Percentiles rank a stretch among this genome's conserved stretches.
Evolutionary conservation across 2,797 vertebrate genomes (phyloP).

Genomic region (Lutjanus campechanus): DNA sequence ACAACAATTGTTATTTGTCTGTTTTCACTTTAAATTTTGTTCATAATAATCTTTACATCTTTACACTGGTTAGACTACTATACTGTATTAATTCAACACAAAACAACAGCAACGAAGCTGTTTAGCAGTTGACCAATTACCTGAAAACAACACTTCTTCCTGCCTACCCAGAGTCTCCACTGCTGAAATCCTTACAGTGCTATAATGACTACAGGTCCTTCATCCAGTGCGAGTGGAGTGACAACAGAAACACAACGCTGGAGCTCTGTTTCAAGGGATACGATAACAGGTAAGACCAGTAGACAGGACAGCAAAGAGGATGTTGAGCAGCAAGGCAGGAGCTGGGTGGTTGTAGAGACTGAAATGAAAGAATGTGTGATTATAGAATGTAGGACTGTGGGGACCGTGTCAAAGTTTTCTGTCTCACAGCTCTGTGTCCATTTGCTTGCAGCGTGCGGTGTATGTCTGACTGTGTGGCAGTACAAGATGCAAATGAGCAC

Average conservation of each 20-base stretch:
- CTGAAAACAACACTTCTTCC: neutral
- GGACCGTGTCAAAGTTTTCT: neutral
- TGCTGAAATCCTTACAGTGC: conserved; percentile 78
- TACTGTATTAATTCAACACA: too few species aligned
- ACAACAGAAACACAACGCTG: conserved; percentile 1
- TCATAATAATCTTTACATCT: neutral
- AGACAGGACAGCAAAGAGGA: neutral
- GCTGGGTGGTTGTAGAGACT: neutral
- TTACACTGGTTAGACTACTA: neutral
- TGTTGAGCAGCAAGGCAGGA: neutral
- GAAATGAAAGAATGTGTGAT: neutral
- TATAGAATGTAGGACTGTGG: neutral
- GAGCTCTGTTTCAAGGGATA: conserved; percentile 51
- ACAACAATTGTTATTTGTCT: neutral
- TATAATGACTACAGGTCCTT: conserved; percentile 74
- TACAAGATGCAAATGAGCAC: neutral
- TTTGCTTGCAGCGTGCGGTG: conserved; percentile 64
- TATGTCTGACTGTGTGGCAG: neutral
- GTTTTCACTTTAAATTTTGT: neutral
- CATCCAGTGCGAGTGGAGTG: conserved; percentile 76
- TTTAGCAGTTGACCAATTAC: neutral
- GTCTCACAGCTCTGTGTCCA: neutral
- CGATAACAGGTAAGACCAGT: conserved; percentile 22
- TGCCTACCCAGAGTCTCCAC: conserved; percentile 59
- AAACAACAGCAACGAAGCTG: neutral